Percentiles rank a stretch among this genome's conserved stretches.
These are phyloP conservation scores for Drosophila bocqueti DNA, from an alignment of 1,140 invertebrate species.

Conservation along the genomic window DNA sequence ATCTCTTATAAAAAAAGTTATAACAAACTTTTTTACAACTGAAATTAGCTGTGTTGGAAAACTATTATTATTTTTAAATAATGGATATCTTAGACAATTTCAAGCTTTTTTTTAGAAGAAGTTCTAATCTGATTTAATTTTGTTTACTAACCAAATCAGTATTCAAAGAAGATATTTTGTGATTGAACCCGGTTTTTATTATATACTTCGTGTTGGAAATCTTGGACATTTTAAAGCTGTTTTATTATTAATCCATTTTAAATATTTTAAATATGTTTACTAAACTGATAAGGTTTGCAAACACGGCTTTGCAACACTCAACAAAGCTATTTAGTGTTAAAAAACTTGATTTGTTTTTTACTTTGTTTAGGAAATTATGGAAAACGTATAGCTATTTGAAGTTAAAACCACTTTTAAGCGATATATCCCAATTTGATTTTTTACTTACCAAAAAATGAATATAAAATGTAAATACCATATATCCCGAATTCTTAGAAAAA, in stretches of 20 bases:
- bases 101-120: background rate
- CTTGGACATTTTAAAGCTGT: background rate
- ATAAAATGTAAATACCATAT: too few species aligned
- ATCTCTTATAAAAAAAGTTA: fast-evolving
- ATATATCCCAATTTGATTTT: too few species aligned
- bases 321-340: background rate
- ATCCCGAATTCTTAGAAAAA: too few species aligned
- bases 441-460: too few species aligned
- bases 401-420: too few species aligned
- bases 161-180: background rate
- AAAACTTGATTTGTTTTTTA: background rate
- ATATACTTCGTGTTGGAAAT: background rate
- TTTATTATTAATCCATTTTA: background rate
- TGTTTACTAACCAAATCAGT: background rate
- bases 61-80: background rate
- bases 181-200: background rate
- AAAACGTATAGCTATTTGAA: background rate
- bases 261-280: background rate
- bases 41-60: background rate
- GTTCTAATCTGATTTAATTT: background rate
- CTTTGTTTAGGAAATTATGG: background rate
- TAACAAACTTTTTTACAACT: background rate
- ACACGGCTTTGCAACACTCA: background rate
- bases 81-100: background rate
- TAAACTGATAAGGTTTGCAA: background rate